A percentile compares a stretch with the other conserved stretches of the same genome.
phyloP scores from a whole-genome alignment of 2,888 invertebrate genomes.

The Resseliella maxima region DNA sequence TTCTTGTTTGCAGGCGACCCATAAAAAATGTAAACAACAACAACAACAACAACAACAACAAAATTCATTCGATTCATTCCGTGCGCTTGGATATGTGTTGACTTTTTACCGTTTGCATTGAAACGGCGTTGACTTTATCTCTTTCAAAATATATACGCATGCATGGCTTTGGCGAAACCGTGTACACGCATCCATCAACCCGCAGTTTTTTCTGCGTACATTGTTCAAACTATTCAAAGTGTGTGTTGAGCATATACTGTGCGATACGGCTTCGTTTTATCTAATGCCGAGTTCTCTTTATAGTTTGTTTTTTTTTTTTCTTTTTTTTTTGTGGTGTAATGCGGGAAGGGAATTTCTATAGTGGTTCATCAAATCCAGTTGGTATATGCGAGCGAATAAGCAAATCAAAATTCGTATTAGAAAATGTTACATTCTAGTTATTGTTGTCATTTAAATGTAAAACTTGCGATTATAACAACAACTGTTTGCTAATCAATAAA shows the following conservation, averaged over 20 bases:
- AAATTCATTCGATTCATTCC: not conserved
- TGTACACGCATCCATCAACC: slow-evolving; percentile 41
- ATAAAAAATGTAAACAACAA: not conserved
- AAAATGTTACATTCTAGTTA: not conserved
- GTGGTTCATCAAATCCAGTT: not conserved
- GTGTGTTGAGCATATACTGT: not conserved
- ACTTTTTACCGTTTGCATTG: slow-evolving; percentile 24
- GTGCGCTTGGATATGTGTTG: not conserved
- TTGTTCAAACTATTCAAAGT: not conserved
- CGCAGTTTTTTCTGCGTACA: not conserved
- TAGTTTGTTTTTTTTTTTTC: too few relatives aligned
- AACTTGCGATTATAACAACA: not conserved
- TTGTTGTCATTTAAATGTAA: too few relatives aligned
- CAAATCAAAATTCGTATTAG: not conserved
- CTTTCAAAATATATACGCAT: not conserved
- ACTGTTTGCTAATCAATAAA: not conserved
- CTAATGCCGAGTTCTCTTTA: not conserved
- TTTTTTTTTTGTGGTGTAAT: not conserved
- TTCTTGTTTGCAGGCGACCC: slow-evolving; percentile 44
- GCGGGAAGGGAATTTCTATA: slow-evolving; percentile 49
- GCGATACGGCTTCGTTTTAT: slow-evolving; percentile 24
- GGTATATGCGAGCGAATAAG: not conserved
- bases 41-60: not conserved
- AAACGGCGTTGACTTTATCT: slow-evolving; percentile 37
- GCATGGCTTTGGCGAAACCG: not conserved